Base-by-base conservation (phyloP, 2,113 vertebrate genomes). In the Chlamydotis undulata region DNA sequence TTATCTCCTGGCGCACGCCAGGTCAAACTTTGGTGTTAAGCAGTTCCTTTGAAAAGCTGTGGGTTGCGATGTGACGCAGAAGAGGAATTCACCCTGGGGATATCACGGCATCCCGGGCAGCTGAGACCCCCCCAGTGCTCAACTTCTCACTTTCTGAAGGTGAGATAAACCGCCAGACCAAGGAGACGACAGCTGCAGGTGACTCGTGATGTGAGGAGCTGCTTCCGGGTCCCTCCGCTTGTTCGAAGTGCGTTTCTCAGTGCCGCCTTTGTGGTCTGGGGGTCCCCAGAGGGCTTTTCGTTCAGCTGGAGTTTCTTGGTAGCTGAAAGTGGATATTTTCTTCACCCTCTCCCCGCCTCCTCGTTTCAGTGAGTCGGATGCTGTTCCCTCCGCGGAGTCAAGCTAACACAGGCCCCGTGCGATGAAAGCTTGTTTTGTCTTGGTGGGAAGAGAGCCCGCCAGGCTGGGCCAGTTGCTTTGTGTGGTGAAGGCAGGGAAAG, bases 171-270 rank as follows among this genome's bases (percentile, higher is more conserved):
- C 47, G 53, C 1, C 4, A 10, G 35, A 2, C 6, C 1, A 7
- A 69, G 79, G 79, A 59, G 47, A 23, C 18, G 3, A 9, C 4
- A 7, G 5, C 29, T 2, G 7, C 0, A 4, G 35, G 53, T 77
- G 60, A 19, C 76, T 57, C 0, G 0, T 10, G 59, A 28, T 19
- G 0, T 7, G 56, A 61, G 67, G 45, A 91, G 76, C 57, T 28
- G 80, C 63, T 26, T 67, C 25, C 1, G 15, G 43, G 25, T 28
- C 47, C 41, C 4, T 43, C 49, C 1, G 14, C 75, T 50, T 31
- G 39, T 45, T 22, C 3, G 3, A 43, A 15, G 28, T 0, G 0
- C 1, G 0, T 69, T 89, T 87, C 49, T 93, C 49, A 33, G 0
- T 31, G 52, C 25, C 5, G 6, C 25, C 77, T 88, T 61, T 63